Evolutionary conservation across 2,888 invertebrate species (phyloP), one percentile per base, ranked within the genome.

Genomic region (Helleia helle): DNA sequence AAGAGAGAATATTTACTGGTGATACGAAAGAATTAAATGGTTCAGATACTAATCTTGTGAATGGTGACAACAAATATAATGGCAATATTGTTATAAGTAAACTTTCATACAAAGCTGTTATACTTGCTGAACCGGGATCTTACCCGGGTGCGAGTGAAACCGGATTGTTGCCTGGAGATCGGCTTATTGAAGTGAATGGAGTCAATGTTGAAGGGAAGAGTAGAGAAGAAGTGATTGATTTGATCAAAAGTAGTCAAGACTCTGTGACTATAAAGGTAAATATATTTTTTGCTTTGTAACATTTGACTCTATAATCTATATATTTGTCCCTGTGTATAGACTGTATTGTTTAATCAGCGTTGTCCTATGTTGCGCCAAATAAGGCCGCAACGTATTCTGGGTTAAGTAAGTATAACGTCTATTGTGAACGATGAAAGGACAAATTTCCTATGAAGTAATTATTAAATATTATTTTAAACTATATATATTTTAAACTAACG

Each of bases 141-240:
- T 90, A 90, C 56, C 92, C 83, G 8, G 90, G 91, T 7, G 89
- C 92, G 44, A 90, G 90, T 59, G 92, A 92, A 52, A 95, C 94
- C 4, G 96, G 96, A 3, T 86, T 98, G 14, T 83, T 97, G 43
- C 97, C 97, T n/a, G 98, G 98, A 3, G 98, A 98, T 76, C 89
- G 95, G 55, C 87, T 98, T 17, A 83, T 97, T 52, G 95, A 96
- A 86, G 96, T 98, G 22, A 97, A 97, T 65, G 93, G 92, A 15
- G 88, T 91, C 15, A 89, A 91, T 47, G 96, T 97, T 0, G 94
- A 94, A 65, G 93, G 92, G 41, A 90, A 93, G 62, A 90, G 91
- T 38, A 88, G 97, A 40, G 97, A 97, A 69, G 93, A 95, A 59
- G 93, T 98, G 49, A 96, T 97, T 54, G 96, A 97, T 68, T 89